phyloP scores from a whole-genome alignment of 2,113 vertebrate genomes.

The Hippolais icterina region DNA sequence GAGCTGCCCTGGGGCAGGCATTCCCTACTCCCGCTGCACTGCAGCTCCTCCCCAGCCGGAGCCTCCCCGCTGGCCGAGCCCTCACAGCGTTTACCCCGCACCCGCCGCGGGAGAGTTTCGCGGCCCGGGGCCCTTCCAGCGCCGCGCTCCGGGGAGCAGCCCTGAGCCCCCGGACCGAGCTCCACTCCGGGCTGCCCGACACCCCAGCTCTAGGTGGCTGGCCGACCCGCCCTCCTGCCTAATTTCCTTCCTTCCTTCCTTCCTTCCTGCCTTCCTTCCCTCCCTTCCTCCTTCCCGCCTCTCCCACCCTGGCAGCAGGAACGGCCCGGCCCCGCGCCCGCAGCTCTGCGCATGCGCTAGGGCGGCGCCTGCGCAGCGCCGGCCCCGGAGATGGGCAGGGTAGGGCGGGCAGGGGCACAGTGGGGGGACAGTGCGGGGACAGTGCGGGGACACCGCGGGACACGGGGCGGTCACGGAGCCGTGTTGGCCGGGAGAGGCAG shows the following conservation, averaged over 20 bases:
- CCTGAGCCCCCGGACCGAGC: background rate
- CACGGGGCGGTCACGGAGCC: background rate
- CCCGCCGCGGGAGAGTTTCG: background rate
- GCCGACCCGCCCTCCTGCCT: background rate
- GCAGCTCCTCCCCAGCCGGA: background rate
- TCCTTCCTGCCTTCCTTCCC: background rate
- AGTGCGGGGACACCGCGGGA: background rate
- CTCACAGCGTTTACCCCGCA: background rate
- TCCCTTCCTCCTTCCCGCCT: background rate
- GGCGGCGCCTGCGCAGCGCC: background rate
- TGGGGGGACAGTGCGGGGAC: no score
- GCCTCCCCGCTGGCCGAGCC: background rate
- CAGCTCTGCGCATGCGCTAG: background rate
- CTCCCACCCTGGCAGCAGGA: background rate
- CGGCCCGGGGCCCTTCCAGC: background rate
- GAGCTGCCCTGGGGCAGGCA: background rate
- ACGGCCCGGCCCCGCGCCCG: background rate
- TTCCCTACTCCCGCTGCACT: fast-evolving
- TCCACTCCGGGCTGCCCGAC: background rate
- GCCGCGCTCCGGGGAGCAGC: background rate
- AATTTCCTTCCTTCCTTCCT: background rate
- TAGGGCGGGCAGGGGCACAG: background rate
- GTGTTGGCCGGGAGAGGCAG: background rate
- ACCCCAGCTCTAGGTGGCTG: no score
- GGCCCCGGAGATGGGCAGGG: background rate